These are phyloP conservation scores for Aelia acuminata DNA, from an alignment of 2,888 invertebrate genomes.

Conservation along the genomic window DNA sequence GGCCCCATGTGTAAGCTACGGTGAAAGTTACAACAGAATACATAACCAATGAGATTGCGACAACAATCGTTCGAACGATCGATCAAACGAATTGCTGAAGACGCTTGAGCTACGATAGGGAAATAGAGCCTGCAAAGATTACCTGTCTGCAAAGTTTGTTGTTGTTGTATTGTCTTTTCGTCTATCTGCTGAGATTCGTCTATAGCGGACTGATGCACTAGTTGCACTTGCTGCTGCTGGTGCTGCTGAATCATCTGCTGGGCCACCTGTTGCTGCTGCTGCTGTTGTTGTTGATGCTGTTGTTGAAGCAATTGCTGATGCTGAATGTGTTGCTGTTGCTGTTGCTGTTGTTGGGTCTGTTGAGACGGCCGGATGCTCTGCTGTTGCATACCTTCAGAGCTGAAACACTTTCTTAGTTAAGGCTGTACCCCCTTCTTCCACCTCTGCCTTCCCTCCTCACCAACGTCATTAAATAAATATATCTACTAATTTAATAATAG, in stretches of 20 bases:
- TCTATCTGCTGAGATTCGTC: constrained; percentile 49
- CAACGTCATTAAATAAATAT: background rate
- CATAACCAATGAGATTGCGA: background rate
- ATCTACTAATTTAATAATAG: background rate
- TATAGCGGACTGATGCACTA: constrained; percentile 44
- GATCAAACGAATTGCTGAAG: background rate
- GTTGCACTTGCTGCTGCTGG: constrained; percentile 53
- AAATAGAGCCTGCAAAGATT: constrained; percentile 32
- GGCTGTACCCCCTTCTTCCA: background rate
- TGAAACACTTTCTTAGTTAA: constrained; percentile 52
- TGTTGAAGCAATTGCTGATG: background rate
- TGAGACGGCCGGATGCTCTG: constrained; percentile 17
- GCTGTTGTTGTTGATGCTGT: constrained; percentile 23
- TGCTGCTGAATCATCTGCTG: constrained; percentile 43
- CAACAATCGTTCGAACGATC: background rate
- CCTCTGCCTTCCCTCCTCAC: background rate
- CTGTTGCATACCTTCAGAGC: constrained; percentile 40
- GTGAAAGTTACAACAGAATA: background rate
- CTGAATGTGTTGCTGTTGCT: constrained; percentile 30
- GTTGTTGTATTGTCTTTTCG: constrained; percentile 40
- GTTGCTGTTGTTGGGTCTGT: constrained; percentile 50
- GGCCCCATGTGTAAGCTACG: background rate
- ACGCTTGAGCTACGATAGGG: background rate
- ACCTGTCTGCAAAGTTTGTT: constrained; percentile 54
- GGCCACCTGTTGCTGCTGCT: constrained; percentile 4